phyloP scores from a whole-genome alignment of 1,140 invertebrate genomes.

The Venustaconcha ellipsiformis region DNA sequence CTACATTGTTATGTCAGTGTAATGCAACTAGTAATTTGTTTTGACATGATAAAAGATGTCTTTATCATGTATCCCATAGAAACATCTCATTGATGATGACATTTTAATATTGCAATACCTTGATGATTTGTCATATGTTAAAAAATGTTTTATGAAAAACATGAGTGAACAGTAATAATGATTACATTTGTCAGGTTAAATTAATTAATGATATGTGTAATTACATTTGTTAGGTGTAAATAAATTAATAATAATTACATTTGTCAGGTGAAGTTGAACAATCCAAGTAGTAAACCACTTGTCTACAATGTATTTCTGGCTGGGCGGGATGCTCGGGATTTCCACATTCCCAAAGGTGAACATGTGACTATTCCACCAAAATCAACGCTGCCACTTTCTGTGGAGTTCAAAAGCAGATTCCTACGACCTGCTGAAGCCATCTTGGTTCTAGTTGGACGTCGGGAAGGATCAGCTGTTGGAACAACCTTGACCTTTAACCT shows the following conservation, averaged over 20 bases:
- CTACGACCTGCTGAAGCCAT: conserved; percentile 64
- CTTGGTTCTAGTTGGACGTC: conserved; percentile 62
- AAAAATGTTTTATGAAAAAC: too few species aligned
- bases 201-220: neutral
- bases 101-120: too few species aligned
- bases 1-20: too few species aligned
- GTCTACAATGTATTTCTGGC: conserved; percentile 64
- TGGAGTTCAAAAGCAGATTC: conserved; percentile 66
- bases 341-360: conserved; percentile 62
- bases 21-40: too few species aligned
- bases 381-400: conserved; percentile 52
- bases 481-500: conserved; percentile 66
- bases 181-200: neutral
- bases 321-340: conserved; percentile 64
- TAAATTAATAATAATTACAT: neutral
- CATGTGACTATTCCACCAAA: conserved; percentile 57
- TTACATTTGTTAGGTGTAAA: neutral
- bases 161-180: neutral
- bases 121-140: too few species aligned
- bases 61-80: too few species aligned
- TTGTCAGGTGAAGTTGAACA: conserved; percentile 64
- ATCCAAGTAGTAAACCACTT: conserved; percentile 65
- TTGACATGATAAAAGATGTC: too few species aligned
- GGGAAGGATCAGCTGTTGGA: conserved; percentile 57
- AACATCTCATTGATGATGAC: too few species aligned